Evolutionary conservation across 2,113 vertebrate genomes (phyloP).

Genomic region (Arenaria interpres): DNA sequence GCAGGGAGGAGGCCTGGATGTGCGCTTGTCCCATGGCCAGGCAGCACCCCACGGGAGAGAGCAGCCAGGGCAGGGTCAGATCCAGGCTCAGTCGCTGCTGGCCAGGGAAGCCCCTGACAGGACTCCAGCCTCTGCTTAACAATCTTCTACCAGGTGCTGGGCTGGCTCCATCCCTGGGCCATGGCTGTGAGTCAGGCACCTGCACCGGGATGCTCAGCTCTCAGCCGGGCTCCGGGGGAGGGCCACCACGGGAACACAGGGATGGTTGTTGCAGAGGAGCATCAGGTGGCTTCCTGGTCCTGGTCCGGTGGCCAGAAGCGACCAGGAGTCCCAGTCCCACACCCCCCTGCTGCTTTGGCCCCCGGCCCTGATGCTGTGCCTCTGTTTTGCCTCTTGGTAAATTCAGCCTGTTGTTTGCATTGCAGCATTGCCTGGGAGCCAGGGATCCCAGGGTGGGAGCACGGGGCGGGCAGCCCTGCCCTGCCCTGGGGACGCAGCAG

Average conservation of each 20-base stretch:
- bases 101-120: neutral
- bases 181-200: neutral
- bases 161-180: neutral
- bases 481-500: neutral
- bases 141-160: neutral
- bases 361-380: neutral
- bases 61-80: neutral
- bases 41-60: neutral
- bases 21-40: neutral
- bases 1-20: neutral
- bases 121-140: neutral
- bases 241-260: neutral
- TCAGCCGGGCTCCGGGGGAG: neutral
- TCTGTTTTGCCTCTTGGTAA: neutral
- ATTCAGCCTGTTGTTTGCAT: neutral
- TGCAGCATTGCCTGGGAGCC: neutral
- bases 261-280: neutral
- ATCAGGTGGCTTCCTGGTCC: neutral
- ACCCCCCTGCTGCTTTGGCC: neutral
- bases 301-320: neutral
- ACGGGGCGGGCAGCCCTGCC: neutral
- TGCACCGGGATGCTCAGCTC: neutral
- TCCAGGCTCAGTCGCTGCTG: neutral
- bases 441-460: neutral
- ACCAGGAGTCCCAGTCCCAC: neutral